A percentile compares a stretch with the other conserved stretches of the same genome.
phyloP scores from a whole-genome alignment of 2,888 invertebrate genomes.

The Xestia c-nigrum region DNA sequence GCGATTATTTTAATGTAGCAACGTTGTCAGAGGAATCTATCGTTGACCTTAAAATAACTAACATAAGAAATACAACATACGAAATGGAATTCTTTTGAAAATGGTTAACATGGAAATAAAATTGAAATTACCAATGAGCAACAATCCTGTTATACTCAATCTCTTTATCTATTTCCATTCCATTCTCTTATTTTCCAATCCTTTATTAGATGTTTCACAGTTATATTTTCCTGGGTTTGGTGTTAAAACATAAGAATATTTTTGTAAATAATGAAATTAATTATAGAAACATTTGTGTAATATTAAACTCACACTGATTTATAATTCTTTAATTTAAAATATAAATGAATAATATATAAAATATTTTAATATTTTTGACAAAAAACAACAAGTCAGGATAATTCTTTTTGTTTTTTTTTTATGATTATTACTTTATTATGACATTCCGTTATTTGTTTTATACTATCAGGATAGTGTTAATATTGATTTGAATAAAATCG shows the following conservation, averaged over 20 bases:
- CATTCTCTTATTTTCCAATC: too few species aligned
- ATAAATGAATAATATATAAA: conserved; percentile 6
- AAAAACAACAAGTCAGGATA: background rate
- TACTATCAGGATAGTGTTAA: background rate
- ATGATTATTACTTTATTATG: conserved; percentile 18
- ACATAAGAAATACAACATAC: too few species aligned
- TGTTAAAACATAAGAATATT: conserved; percentile 15
- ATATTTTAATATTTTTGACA: background rate
- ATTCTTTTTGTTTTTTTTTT: conserved; percentile 36
- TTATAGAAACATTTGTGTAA: background rate
- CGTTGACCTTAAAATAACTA: background rate
- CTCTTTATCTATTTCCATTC: too few species aligned
- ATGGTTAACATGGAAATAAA: background rate
- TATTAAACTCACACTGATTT: background rate
- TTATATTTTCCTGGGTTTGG: background rate
- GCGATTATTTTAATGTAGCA: background rate
- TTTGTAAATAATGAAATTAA: conserved; percentile 14
- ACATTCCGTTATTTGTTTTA: conserved; percentile 49
- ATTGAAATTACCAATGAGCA: background rate
- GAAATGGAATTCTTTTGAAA: background rate
- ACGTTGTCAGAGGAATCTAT: background rate
- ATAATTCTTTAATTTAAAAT: background rate
- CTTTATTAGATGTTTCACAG: background rate
- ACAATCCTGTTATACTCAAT: background rate
- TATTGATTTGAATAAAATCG: conserved; percentile 24